These are phyloP conservation scores for Drosophila bocqueti DNA, from an alignment of 1,140 invertebrate genomes.

Conservation along the genomic window DNA sequence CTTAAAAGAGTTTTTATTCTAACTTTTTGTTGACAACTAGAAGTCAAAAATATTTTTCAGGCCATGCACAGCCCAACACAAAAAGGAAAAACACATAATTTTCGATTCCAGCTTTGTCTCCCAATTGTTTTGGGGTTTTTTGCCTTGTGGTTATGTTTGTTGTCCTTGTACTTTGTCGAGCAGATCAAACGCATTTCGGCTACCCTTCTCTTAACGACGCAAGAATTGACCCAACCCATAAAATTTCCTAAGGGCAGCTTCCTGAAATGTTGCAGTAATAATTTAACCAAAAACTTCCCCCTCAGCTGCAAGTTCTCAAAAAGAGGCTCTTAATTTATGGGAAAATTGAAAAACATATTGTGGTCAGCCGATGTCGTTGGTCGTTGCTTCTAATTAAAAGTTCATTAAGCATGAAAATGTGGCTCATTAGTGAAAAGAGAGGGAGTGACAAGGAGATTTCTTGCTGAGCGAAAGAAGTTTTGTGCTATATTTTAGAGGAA, in stretches of 20 bases:
- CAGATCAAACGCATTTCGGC: slow-evolving; percentile 65
- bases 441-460: slow-evolving; percentile 12
- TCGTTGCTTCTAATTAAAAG: slow-evolving; percentile 78
- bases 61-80: slow-evolving; percentile 2
- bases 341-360: slow-evolving; percentile 72
- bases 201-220: slow-evolving; percentile 57
- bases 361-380: slow-evolving; percentile 46
- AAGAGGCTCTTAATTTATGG: slow-evolving; percentile 59
- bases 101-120: slow-evolving; percentile 7
- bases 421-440: slow-evolving; percentile 53
- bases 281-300: slow-evolving; percentile 37
- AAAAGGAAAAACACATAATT: slow-evolving; percentile 31
- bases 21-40: not conserved
- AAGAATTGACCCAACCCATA: slow-evolving; percentile 39
- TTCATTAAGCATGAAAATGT: slow-evolving; percentile 76
- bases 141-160: slow-evolving; percentile 51
- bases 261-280: slow-evolving; percentile 36
- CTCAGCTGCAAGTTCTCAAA: slow-evolving; percentile 2
- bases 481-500: not conserved
- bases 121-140: slow-evolving; percentile 5
- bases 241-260: slow-evolving; percentile 8
- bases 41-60: not conserved
- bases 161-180: slow-evolving; percentile 14
- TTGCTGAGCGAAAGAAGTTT: slow-evolving; percentile 4
- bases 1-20: too few species aligned